Evolutionary conservation across 2,888 invertebrate species (phyloP), one percentile per base, ranked within the genome.

Genomic region (Agonopterix alstromeriana): DNA sequence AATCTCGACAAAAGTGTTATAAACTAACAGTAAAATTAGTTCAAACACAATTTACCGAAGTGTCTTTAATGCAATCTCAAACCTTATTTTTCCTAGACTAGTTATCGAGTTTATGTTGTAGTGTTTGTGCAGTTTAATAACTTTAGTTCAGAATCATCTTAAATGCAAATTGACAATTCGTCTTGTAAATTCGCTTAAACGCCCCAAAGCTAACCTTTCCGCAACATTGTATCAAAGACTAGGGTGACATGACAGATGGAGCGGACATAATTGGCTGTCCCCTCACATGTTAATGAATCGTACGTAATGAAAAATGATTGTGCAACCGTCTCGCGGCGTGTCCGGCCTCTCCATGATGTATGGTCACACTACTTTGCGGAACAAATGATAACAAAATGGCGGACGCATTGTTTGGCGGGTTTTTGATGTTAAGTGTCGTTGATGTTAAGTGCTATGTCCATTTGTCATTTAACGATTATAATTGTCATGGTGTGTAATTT

Each of bases 281-380:
- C 77, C 78, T 27, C 73, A 61, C 67, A 77, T 79, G 81, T 78
- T 85, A 85, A 87, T 86, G 86, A 85, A 85, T 82, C 85, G 83
- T 74, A 73, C 62, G 73, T 84, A 84, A 86, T 86, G 85, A 83
- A 84, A 86, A 86, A 82, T 85, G 74, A 85, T 84, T 75, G 78
- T 61, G 61, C 61, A 61, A 61, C 66, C 64, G 65, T 69, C 69
- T 67, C 67, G 62, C 61, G 56, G 65, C 60, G 54, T 65, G 69
- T 68, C 65, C 71, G 27, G 42, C 12, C 43, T 10, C 10, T 43
- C 27, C 11, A 42, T 14, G 43, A 17, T 43, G 43, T 43, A 43
- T 17, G 17, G 43, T 43, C 10, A 70, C 71, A 63, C 72, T 74
- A 79, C 60, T 74, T 73, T 67, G 70, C 67, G 75, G 61, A 63